These are phyloP conservation scores for Apamea monoglypha DNA, from an alignment of 2,888 invertebrate genomes.

Conservation along the genomic window DNA sequence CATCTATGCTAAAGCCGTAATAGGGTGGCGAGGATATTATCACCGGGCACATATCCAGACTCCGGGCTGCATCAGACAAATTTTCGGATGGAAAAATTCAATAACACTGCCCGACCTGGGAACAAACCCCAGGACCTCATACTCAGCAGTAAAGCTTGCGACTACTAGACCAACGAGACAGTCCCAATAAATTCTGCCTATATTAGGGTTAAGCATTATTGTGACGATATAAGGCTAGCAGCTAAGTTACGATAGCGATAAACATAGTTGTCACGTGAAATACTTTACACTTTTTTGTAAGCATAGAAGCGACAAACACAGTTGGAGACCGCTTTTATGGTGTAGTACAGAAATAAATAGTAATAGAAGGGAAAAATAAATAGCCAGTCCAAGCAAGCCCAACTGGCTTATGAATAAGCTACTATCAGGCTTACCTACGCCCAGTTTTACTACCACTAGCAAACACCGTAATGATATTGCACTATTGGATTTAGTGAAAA, in stretches of 20 bases:
- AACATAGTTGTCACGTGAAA: slow-evolving; percentile 22
- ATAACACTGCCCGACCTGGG: no score
- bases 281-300: slow-evolving; percentile 47
- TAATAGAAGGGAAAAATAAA: neutral
- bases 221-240: slow-evolving; percentile 11
- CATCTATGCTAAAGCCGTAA: neutral
- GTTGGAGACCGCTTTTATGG: slow-evolving; percentile 35
- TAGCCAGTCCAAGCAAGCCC: neutral
- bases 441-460: no score
- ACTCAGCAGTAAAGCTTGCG: neutral
- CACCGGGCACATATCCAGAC: neutral
- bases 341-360: slow-evolving; percentile 18
- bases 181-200: slow-evolving; percentile 4
- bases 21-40: no score
- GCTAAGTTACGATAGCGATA: slow-evolving; percentile 18
- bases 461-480: no score
- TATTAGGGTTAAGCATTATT: slow-evolving; percentile 10
- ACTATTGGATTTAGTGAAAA: no score
- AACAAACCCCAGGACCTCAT: neutral
- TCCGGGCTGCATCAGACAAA: neutral
- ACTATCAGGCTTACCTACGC: no score
- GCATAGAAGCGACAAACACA: slow-evolving; percentile 19
- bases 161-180: neutral
- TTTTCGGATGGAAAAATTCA: neutral
- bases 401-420: slow-evolving; percentile 8